phyloP scores from a whole-genome alignment of 2,113 vertebrate genomes.

The Lagenorhynchus albirostris region DNA sequence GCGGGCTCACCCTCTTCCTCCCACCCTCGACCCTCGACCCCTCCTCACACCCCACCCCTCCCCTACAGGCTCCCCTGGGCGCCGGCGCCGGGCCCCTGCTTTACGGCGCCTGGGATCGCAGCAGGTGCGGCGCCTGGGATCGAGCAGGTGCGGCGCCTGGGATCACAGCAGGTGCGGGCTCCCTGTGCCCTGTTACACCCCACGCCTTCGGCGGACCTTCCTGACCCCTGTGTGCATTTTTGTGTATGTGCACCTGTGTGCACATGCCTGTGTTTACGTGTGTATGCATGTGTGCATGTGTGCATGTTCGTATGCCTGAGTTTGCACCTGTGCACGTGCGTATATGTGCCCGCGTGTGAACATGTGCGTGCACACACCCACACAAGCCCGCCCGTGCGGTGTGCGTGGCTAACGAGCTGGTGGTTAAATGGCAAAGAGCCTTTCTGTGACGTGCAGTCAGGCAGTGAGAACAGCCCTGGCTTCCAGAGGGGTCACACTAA shows the following conservation, averaged over 20 bases:
- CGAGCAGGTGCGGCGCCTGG: background rate
- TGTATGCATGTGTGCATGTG: too few relatives aligned
- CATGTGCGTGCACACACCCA: fast-evolving
- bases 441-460: too few relatives aligned
- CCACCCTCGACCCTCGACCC: background rate
- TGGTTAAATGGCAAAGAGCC: fast-evolving
- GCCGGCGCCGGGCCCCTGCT: background rate
- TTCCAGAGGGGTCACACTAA: fast-evolving
- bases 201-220: background rate
- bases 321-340: background rate
- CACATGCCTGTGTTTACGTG: too few relatives aligned
- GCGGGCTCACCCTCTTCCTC: fast-evolving
- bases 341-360: background rate
- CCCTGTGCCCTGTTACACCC: fast-evolving
- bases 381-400: fast-evolving
- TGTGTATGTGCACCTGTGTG: fast-evolving
- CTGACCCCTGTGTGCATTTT: too few relatives aligned
- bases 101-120: fast-evolving
- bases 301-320: fast-evolving
- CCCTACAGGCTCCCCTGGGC: background rate
- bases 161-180: background rate
- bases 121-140: fast-evolving
- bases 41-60: background rate
- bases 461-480: background rate
- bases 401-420: fast-evolving